Base-by-base conservation (phyloP, 2,888 invertebrate genomes). In the Gari tellinella region DNA sequence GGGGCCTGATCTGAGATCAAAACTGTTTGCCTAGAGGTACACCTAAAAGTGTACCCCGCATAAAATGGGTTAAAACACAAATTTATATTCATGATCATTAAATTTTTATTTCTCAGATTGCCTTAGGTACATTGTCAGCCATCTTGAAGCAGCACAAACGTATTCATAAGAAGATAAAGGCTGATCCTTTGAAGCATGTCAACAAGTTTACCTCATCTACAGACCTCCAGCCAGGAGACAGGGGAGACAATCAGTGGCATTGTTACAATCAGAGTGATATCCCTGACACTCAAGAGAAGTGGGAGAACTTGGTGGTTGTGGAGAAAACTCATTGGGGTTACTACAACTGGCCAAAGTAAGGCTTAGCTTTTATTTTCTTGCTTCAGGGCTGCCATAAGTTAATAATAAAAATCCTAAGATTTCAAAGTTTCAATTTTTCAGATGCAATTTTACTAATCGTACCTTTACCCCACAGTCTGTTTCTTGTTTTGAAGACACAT, bases 231-330 rank as follows among this genome's bases (percentile, higher is more conserved):
- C 88, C 89, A 15, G 90, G 90, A 2, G 94, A 95, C 80, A 93
- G 96, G 68, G 90, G 94, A 26, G 95, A 96, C 86, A 95, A 97
- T 86, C 92, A 93, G 49, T 97, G 96, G 96, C 93, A 96, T 46
- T 94, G 95, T 92, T 96, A 95, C 76, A 93, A 95, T 80, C 93
- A 93, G 17, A 91, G 93, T 48, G 93, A 92, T 0, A 90, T 93
- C 17, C 95, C 96, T 0, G 91, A 93, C 51, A 94, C 94, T 4
- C 94, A 94, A 55, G 94, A 95, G 68, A 94, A 95, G 67, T 97
- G 97, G 97, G 94, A 97, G 73, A 93, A 94, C 74, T 93, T 94
- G 0, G 94, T 94, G 89, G 95, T 95, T 87, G 93, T 96, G 23
- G 95, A 96, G 87, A 94, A 95, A 69, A 93, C 94, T 8, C 94